These are phyloP conservation scores for Siderastrea radians DNA, from an alignment of 92 coral and sea anemone genomes.

Conservation along the genomic window DNA sequence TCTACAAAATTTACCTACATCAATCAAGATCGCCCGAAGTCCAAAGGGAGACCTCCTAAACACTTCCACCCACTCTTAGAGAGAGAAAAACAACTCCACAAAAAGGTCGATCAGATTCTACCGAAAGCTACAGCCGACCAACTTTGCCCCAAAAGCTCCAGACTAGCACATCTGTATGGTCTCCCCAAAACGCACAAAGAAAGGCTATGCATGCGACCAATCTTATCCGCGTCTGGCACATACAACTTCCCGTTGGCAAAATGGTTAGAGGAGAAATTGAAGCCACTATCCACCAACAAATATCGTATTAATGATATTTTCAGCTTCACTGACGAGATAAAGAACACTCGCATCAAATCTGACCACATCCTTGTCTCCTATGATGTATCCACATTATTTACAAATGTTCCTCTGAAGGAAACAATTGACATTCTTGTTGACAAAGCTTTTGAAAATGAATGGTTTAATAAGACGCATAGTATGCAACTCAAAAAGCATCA, in stretches of 20 bases:
- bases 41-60: constrained; percentile 7
- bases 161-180: constrained; percentile 23
- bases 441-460: no score
- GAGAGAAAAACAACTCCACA: constrained; percentile 5
- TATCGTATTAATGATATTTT: constrained; percentile 2
- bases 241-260: no score
- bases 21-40: neutral
- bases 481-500: no score
- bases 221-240: constrained; percentile 5
- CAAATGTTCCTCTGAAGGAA: neutral
- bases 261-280: neutral
- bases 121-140: constrained; percentile 3
- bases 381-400: no score
- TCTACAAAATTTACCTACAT: constrained; percentile 10
- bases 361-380: neutral
- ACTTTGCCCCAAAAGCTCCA: constrained; percentile 11
- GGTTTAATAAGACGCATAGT: no score
- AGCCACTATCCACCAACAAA: constrained; percentile 4
- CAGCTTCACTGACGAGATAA: constrained; percentile 1
- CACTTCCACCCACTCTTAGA: constrained; percentile 34
- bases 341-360: neutral
- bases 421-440: neutral
- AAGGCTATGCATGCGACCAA: constrained; percentile 3
- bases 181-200: constrained; percentile 11
- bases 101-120: neutral